Evolutionary conservation across 2,888 invertebrate genomes (phyloP), one percentile per base, ranked within the genome.

Genomic region (Pinctada fucata): DNA sequence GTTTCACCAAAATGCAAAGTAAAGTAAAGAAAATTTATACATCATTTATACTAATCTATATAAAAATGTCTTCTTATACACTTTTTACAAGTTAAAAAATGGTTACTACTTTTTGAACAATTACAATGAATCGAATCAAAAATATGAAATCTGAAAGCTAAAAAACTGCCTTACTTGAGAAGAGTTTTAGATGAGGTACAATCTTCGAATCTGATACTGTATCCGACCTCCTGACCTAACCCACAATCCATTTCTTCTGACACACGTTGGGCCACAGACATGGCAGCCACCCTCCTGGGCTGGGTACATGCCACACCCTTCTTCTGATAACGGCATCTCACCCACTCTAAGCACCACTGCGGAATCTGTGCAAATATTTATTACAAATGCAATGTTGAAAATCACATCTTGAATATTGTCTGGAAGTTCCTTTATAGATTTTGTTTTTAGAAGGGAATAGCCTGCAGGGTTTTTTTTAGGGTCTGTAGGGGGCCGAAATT

Each of bases 241-340:
- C 95, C 95, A 0, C 99, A 99, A 92, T 99, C 99, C 99, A 99
- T 99, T 93, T 99, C 99, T 91, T 99, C 99, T 0, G 99, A 97
- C 0, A 99, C 99, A 92, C 99, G 94, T 91, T 99, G 98, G 0
- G 99, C 99, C 0, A 99, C 99, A 0, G 98, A 98, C 99, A 99
- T 99, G 4, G 99, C 99, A 0, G 99, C 99, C 75, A 99, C 99
- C 94, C 99, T 94, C 85, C 99, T 95, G 0, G 97, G 99, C 92
- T 98, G 98, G 0, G 99, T 99, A 92, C 99, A 99, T 4, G 98
- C 97, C 0, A 99, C 99, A 3, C 95, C 96, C 91, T 96, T 96
- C 84, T 94, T 94, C 47, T 88, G 83, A 75, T 86, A 90, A 45
- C 90, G 86, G 47, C 88, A 87, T 69, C 91, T 80, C 3, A 91